Evolutionary conservation across 1,140 invertebrate genomes (phyloP).

Genomic region (Drosophila sp.): DNA sequence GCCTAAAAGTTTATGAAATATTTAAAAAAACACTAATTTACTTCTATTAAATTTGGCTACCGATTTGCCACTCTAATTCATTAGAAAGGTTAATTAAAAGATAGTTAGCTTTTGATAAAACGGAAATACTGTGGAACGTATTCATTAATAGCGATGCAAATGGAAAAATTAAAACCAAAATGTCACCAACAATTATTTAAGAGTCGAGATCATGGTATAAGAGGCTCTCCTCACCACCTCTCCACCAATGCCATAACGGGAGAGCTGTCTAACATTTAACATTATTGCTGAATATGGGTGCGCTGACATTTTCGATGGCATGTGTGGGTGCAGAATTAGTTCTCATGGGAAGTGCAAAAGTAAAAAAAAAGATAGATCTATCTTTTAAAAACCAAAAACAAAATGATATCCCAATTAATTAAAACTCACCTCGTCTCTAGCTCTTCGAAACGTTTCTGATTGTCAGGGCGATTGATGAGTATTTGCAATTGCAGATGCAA

Average conservation of each 20-base stretch:
- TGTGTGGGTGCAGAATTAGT: conserved; percentile 21
- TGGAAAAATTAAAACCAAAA: conserved; percentile 1
- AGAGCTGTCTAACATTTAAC: conserved; percentile 19
- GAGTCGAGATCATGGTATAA: not conserved
- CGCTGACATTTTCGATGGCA: conserved; percentile 13
- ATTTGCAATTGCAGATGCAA: conserved; percentile 92
- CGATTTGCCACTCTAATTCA: not conserved
- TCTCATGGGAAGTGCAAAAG: conserved; percentile 12
- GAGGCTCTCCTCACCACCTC: not conserved
- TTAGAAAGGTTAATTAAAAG: not conserved
- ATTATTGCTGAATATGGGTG: conserved; percentile 17
- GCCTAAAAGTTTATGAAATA: too few species aligned
- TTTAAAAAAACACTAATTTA: too few species aligned
- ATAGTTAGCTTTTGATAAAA: not conserved
- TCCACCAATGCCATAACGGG: conserved; percentile 1
- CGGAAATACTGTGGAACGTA: not conserved
- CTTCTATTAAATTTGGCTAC: not conserved
- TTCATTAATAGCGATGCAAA: not conserved
- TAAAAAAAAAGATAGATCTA: not conserved
- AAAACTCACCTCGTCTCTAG: conserved; percentile 86
- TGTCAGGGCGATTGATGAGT: conserved; percentile 92
- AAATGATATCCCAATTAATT: conserved; percentile 27
- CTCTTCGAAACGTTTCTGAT: conserved; percentile 92
- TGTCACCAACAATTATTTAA: conserved; percentile 3
- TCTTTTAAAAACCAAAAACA: too few species aligned